These are phyloP conservation scores for Brachionus plicatilis DNA, from an alignment of 1,140 invertebrate genomes.

Conservation along the genomic window DNA sequence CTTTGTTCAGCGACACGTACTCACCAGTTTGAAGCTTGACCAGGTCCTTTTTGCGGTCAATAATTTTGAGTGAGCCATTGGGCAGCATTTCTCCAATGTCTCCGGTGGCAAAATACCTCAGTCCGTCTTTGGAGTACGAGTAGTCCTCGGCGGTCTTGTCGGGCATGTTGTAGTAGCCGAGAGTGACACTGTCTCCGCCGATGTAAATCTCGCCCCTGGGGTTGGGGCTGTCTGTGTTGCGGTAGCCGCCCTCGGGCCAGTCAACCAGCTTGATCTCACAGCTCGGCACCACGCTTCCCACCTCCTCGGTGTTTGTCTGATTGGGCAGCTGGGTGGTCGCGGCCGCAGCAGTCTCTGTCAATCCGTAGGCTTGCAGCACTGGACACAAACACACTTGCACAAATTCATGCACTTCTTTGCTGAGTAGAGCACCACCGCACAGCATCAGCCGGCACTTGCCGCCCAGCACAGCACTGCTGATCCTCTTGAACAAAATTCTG, in stretches of 20 bases:
- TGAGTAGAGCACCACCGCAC: conserved; percentile 85
- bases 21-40: conserved; percentile 95
- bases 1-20: conserved; percentile 87
- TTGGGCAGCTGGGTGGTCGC: conserved; percentile 76
- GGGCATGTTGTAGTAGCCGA: conserved; percentile 92
- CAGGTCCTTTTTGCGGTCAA: conserved; percentile 83
- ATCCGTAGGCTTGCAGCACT: conserved; percentile 87
- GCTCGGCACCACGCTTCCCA: conserved; percentile 79
- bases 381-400: conserved; percentile 82
- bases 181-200: conserved; percentile 78
- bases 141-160: conserved; percentile 49
- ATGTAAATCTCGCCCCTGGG: conserved; percentile 88
- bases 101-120: conserved; percentile 85
- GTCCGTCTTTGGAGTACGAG: conserved; percentile 59
- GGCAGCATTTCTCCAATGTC: conserved; percentile 88
- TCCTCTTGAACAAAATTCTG: conserved; percentile 26
- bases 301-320: conserved; percentile 72
- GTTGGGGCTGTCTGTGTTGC: conserved; percentile 77
- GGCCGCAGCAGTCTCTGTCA: conserved; percentile 91
- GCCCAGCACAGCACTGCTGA: conserved; percentile 61
- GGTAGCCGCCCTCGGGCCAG: conserved; percentile 91
- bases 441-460: conserved; percentile 78
- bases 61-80: conserved; percentile 81
- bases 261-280: conserved; percentile 79
- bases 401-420: conserved; percentile 86